A percentile compares a stretch with the other conserved stretches of the same genome.
phyloP scores from a whole-genome alignment of 2,113 vertebrate species.

The Eolophus roseicapilla region DNA sequence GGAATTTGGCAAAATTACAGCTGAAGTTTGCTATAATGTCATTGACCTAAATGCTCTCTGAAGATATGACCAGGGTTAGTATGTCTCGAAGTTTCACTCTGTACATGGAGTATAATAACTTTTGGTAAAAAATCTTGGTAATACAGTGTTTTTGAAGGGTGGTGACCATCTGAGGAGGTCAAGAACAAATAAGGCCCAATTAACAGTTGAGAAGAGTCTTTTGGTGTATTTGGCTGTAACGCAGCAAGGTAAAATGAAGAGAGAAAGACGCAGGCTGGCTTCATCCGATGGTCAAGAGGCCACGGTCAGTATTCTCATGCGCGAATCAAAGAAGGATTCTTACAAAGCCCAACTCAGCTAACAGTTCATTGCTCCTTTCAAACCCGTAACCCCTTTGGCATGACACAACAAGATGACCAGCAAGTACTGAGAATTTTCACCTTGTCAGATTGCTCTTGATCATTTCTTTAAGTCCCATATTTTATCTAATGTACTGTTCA shows the following conservation, averaged over 20 bases:
- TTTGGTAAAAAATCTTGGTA: background rate
- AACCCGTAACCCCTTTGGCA: background rate
- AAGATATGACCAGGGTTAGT: background rate
- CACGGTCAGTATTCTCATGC: rapidly evolving
- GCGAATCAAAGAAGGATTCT: background rate
- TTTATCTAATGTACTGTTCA: background rate
- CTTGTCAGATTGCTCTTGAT: background rate
- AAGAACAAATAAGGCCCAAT: background rate
- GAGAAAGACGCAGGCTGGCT: background rate
- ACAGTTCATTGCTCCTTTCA: background rate
- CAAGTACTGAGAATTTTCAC: background rate
- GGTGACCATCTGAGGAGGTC: background rate
- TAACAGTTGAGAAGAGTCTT: background rate
- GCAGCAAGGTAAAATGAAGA: background rate
- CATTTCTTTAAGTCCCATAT: background rate
- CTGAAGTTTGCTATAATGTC: background rate
- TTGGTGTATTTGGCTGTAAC: background rate
- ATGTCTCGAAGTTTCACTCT: background rate
- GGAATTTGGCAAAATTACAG: background rate
- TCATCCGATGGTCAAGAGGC: background rate
- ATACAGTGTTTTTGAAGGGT: background rate
- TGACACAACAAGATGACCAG: background rate
- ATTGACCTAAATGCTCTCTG: background rate
- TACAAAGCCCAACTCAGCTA: background rate
- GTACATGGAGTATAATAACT: background rate